Evolutionary conservation across 2,113 vertebrate genomes (phyloP).

Genomic region (Falco punctatus): DNA sequence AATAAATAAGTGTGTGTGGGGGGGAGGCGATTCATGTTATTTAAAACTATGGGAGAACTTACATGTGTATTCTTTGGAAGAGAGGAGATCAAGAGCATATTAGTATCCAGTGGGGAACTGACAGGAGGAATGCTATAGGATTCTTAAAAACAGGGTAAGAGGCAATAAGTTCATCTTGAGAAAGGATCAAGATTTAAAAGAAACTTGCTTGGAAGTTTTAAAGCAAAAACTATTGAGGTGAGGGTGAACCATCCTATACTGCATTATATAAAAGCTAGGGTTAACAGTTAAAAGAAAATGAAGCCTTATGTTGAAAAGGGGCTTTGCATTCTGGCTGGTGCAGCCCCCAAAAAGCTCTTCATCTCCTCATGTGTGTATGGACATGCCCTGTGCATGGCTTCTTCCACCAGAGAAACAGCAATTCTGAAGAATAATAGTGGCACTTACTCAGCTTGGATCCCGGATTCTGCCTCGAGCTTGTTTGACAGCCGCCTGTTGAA

Average conservation of each 20-base stretch:
- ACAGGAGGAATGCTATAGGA: background rate
- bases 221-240: background rate
- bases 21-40: slow-evolving; percentile 2
- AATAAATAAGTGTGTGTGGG: background rate
- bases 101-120: background rate
- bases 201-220: background rate
- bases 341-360: background rate
- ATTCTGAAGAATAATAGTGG: background rate
- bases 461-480: background rate
- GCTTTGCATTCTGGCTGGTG: background rate
- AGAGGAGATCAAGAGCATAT: background rate
- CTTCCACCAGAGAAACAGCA: background rate
- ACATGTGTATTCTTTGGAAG: background rate
- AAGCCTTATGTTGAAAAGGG: background rate
- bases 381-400: fast-evolving
- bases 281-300: background rate
- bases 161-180: background rate
- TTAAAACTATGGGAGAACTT: slow-evolving; percentile 11
- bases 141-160: background rate
- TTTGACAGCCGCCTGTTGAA: background rate
- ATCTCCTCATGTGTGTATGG: background rate
- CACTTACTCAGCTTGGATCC: background rate
- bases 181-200: background rate
- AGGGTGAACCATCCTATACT: background rate
- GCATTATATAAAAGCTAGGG: background rate